Evolutionary conservation across 2,888 invertebrate genomes (phyloP).

Genomic region (Lepidochrysops patricia): DNA sequence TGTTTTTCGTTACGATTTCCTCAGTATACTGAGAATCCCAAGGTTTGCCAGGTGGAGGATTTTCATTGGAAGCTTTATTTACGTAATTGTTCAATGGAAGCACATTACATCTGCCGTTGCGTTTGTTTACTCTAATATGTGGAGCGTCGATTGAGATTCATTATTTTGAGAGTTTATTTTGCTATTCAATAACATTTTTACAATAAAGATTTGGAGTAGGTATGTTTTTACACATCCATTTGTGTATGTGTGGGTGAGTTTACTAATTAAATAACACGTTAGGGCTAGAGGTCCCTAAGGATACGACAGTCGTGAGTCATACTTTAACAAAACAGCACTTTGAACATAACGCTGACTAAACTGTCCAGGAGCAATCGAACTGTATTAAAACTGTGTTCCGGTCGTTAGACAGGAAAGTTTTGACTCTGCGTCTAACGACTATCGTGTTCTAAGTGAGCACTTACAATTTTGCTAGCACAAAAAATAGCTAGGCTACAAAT

Average conservation of each 20-base stretch:
- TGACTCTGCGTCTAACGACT: too few species aligned
- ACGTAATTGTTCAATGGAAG: slow-evolving; percentile 4
- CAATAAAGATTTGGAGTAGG: neutral
- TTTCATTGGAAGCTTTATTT: slow-evolving; percentile 5
- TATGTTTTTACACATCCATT: neutral
- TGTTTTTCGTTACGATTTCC: neutral
- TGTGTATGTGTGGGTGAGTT: too few species aligned
- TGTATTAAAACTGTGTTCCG: too few species aligned
- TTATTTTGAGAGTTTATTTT: neutral
- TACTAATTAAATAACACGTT: too few species aligned
- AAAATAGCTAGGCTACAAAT: neutral
- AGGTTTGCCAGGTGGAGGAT: neutral
- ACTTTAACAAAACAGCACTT: too few species aligned
- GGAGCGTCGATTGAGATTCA: neutral
- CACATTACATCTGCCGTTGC: neutral
- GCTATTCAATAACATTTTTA: neutral
- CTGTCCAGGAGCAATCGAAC: too few species aligned
- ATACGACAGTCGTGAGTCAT: too few species aligned
- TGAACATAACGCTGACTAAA: too few species aligned
- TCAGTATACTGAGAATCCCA: neutral
- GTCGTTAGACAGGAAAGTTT: too few species aligned
- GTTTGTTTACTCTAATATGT: slow-evolving; percentile 5
- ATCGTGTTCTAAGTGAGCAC: too few species aligned
- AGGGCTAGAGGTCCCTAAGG: too few species aligned
- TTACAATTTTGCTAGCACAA: too few species aligned